Conservation (phyloP, 2,113 vertebrate species). For the Acanthochromis polyacanthus region DNA sequence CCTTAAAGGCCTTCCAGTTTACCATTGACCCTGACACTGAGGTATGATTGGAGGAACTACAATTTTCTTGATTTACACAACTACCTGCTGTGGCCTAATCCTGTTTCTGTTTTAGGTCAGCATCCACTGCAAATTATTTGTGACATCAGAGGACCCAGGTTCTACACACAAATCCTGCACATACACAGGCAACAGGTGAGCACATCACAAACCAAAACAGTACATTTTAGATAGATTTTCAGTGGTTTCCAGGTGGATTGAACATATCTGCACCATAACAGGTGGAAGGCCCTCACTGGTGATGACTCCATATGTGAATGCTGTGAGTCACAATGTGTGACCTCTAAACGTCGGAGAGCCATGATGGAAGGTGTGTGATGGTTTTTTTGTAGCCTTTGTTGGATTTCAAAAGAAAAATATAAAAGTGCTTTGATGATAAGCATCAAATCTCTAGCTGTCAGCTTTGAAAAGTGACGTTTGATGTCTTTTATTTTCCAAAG, state of each 20-base stretch:
- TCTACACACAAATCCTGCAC: conserved; percentile 80
- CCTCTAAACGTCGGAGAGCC: conserved; percentile 50
- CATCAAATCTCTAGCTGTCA: not conserved
- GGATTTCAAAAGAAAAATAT: not conserved
- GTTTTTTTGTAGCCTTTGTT: not conserved
- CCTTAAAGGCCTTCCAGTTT: conserved; percentile 81
- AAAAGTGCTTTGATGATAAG: not conserved
- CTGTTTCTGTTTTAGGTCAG: conserved; percentile 56
- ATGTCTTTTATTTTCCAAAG: conserved; percentile 32
- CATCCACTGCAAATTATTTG: conserved; percentile 74
- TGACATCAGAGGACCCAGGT: conserved; percentile 59
- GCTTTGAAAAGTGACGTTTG: not conserved
- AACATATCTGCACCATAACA: conserved; percentile 37
- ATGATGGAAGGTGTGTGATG: conserved; percentile 67
- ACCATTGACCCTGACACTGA: conserved; percentile 65
- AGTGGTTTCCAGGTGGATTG: not conserved
- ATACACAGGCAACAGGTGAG: conserved; percentile 64
- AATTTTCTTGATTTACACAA: not conserved
- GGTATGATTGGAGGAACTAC: conserved; percentile 38
- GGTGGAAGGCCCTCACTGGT: conserved; percentile 80
- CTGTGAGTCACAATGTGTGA: conserved; percentile 77
- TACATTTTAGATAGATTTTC: no score
- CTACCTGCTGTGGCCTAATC: not conserved
- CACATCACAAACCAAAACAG: not conserved
- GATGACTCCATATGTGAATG: conserved; percentile 78